A percentile compares a stretch with the other conserved stretches of the same genome.
These are phyloP conservation scores for Globodera ellingtonae DNA, from an alignment of 1,140 invertebrate genomes.

Conservation along the genomic window DNA sequence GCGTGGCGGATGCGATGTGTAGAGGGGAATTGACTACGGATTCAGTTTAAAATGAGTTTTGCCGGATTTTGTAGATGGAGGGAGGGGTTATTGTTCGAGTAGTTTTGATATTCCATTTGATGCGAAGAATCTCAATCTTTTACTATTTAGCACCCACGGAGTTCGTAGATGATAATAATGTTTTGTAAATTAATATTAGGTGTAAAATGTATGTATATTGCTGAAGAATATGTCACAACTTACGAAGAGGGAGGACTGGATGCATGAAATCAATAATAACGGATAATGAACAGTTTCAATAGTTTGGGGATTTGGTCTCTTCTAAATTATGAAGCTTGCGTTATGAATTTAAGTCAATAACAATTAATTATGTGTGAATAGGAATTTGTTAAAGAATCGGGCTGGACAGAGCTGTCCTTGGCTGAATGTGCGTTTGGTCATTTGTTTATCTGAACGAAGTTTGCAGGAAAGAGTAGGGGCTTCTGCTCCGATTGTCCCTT, in stretches of 20 bases:
- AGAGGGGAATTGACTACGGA: too few species aligned
- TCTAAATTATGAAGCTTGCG: not conserved
- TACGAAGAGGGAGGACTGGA: not conserved
- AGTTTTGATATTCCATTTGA: too few species aligned
- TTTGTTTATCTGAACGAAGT: constrained; percentile 38
- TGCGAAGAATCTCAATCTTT: too few species aligned
- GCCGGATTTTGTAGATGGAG: too few species aligned
- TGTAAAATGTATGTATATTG: not conserved
- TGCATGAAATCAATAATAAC: not conserved
- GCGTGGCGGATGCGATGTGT: too few species aligned
- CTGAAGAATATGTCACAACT: not conserved
- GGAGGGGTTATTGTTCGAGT: too few species aligned
- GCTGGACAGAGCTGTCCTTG: too few species aligned
- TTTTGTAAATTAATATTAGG: too few species aligned
- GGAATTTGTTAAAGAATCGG: not conserved
- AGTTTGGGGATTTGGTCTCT: not conserved
- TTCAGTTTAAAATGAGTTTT: too few species aligned
- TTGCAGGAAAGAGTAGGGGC: constrained; percentile 40
- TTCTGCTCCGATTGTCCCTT: constrained; percentile 10
- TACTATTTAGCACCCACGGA: too few species aligned
- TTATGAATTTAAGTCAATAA: not conserved
- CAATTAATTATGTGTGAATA: not conserved
- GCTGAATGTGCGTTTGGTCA: not conserved
- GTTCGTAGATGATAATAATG: too few species aligned
- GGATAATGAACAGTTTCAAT: not conserved